Conservation (phyloP, 2,113 vertebrate species). For the Penelope pileata region DNA sequence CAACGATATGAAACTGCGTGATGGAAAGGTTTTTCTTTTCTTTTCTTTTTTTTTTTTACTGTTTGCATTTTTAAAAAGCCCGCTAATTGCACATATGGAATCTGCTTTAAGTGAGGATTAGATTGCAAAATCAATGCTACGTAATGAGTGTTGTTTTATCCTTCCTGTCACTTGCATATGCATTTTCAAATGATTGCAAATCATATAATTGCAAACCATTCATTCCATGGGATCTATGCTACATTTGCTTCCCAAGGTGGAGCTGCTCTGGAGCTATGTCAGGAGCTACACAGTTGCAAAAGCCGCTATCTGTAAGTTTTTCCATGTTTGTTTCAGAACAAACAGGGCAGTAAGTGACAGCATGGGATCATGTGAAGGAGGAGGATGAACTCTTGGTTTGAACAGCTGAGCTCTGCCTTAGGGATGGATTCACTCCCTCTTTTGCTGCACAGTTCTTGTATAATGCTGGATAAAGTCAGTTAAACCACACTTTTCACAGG, state of each 20-base stretch:
- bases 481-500: constrained; percentile 33
- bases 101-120: constrained; percentile 19
- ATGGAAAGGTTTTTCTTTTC: not conserved
- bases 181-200: constrained; percentile 53
- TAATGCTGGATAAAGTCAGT: not conserved
- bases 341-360: not conserved
- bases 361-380: not conserved
- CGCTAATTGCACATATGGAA: constrained; percentile 25
- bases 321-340: constrained; percentile 6
- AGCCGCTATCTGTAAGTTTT: not conserved
- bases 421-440: not conserved
- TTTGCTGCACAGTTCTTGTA: not conserved
- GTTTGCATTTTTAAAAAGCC: constrained; percentile 45
- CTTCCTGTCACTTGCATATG: constrained; percentile 39
- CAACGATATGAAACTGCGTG: not conserved
- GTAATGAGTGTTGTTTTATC: constrained; percentile 49
- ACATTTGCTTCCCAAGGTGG: constrained; percentile 47
- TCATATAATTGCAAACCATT: constrained; percentile 39
- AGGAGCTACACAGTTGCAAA: not conserved
- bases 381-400: not conserved
- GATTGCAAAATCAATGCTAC: constrained; percentile 52
- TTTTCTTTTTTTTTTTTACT: not conserved
- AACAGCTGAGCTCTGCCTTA: not conserved
- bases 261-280: constrained; percentile 45
- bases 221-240: constrained; percentile 30